phyloP scores from a whole-genome alignment of 53 echinoderm and acorn worm genomes.

The Glandiceps talaboti region DNA sequence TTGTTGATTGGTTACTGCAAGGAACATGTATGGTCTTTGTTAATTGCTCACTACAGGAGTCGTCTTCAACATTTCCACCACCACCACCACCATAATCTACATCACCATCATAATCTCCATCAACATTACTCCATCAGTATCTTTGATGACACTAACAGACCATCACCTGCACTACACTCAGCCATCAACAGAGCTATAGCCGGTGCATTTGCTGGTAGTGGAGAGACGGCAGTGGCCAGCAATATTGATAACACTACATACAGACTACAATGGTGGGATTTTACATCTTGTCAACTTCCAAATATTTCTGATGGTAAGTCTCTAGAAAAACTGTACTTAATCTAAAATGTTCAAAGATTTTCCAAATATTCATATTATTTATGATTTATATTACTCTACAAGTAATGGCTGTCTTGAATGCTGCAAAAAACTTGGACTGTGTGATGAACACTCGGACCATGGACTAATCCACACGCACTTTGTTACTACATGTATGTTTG shows the following conservation, averaged over 20 bases:
- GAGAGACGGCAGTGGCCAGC: conserved; percentile 85
- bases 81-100: neutral
- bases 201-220: conserved; percentile 68
- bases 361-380: no score
- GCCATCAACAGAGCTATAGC: conserved; percentile 83
- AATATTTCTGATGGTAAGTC: conserved; percentile 82
- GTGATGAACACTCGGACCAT: no score
- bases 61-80: no score
- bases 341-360: no score
- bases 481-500: no score
- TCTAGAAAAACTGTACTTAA: no score
- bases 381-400: no score
- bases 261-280: conserved; percentile 96
- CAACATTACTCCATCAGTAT: conserved; percentile 49
- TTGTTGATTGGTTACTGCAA: neutral
- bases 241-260: conserved; percentile 83
- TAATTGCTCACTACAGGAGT: neutral
- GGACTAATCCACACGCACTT: no score
- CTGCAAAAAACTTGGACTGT: no score
- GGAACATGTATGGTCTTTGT: neutral
- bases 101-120: conserved; percentile 8
- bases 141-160: conserved; percentile 53
- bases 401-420: no score
- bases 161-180: conserved; percentile 48
- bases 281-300: conserved; percentile 62